Evolutionary conservation across 2,888 invertebrate species (phyloP).

Genomic region (Clepsis dumicolana): DNA sequence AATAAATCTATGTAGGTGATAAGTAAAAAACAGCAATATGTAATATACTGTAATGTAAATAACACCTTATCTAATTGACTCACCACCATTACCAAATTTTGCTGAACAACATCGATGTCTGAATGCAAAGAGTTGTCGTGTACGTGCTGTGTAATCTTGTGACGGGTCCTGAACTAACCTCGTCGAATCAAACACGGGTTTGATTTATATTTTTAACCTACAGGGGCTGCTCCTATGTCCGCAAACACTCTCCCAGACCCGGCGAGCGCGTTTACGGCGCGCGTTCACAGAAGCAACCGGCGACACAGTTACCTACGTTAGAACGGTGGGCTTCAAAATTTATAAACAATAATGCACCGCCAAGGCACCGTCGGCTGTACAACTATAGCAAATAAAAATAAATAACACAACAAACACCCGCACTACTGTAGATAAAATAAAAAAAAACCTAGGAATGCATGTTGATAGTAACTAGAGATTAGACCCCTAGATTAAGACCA

Average conservation of each 20-base stretch:
- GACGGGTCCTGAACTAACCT: constrained; percentile 61
- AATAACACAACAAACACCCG: constrained; percentile 22
- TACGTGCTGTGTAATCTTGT: constrained; percentile 81
- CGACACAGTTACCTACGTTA: constrained; percentile 95
- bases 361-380: constrained; percentile 75
- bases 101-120: background rate
- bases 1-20: too few relatives aligned
- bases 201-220: constrained; percentile 78
- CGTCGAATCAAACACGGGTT: constrained; percentile 71
- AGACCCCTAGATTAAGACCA: constrained; percentile 39
- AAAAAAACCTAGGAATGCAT: constrained; percentile 26
- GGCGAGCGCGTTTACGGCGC: constrained; percentile 93
- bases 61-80: background rate
- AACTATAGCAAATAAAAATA: constrained; percentile 12
- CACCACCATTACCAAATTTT: background rate
- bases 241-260: constrained; percentile 95
- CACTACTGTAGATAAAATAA: constrained; percentile 11
- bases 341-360: constrained; percentile 72
- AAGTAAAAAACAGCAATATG: too few relatives aligned
- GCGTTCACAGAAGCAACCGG: constrained; percentile 96
- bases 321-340: constrained; percentile 90
- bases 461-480: constrained; percentile 24
- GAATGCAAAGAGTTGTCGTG: constrained; percentile 56
- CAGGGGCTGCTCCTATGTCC: constrained; percentile 96
- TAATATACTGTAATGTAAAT: too few relatives aligned